Conservation (phyloP, 2,888 invertebrate species). For the Drosophila tripunctata region DNA sequence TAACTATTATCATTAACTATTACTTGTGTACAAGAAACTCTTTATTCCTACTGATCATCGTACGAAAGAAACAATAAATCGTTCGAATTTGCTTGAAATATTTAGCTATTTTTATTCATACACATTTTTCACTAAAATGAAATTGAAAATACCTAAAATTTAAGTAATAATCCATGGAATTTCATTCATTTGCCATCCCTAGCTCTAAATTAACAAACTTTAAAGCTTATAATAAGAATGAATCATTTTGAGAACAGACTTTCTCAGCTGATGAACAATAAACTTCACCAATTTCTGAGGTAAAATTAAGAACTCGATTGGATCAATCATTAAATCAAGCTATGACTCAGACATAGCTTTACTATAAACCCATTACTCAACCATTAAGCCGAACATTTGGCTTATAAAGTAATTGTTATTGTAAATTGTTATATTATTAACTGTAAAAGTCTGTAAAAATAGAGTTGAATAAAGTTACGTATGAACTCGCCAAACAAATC, state of each 20-base stretch:
- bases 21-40: too few species aligned
- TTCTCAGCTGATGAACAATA: not conserved
- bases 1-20: too few species aligned
- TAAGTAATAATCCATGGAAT: too few species aligned
- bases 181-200: too few species aligned
- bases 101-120: too few species aligned
- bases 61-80: too few species aligned
- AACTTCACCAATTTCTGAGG: not conserved
- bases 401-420: too few species aligned
- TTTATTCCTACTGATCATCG: too few species aligned
- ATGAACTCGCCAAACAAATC: constrained; percentile 64
- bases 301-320: not conserved
- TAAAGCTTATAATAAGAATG: constrained; percentile 24
- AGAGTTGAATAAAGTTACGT: constrained; percentile 40
- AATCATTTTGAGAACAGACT: not conserved
- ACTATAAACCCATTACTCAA: not conserved
- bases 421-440: constrained; percentile 34
- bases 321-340: not conserved
- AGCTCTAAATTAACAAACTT: constrained; percentile 14
- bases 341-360: not conserved
- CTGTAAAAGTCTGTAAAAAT: constrained; percentile 6
- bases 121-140: too few species aligned
- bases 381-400: not conserved
- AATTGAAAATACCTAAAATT: too few species aligned
- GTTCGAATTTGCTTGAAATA: too few species aligned